Percentiles rank a stretch among this genome's conserved stretches.
Conservation (phyloP, 1,140 invertebrate species). For the Tetragonula clypearis region DNA sequence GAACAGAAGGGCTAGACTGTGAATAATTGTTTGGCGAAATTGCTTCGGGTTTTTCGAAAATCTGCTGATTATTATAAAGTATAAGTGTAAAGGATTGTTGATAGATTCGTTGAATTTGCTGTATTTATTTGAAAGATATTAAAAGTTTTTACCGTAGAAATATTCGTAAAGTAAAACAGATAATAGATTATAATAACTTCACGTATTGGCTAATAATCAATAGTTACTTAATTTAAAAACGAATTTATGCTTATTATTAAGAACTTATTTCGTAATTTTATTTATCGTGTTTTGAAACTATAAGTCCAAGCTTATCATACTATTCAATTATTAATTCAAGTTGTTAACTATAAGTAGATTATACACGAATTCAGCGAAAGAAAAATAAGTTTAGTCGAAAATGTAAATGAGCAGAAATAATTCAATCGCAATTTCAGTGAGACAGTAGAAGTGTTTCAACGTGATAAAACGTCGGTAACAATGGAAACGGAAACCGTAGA, state of each 20-base stretch:
- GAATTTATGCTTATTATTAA: neutral
- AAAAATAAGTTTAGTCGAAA: neutral
- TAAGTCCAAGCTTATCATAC: too few relatives aligned
- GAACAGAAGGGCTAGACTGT: neutral
- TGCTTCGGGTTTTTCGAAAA: neutral
- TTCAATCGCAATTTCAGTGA: neutral
- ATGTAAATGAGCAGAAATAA: neutral
- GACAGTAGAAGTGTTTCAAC: neutral
- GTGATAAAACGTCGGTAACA: constrained; percentile 5
- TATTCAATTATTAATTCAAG: neutral
- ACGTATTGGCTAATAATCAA: too few relatives aligned
- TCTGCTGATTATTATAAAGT: neutral
- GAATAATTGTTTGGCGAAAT: neutral
- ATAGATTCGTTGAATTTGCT: too few relatives aligned
- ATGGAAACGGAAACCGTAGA: constrained; percentile 33
- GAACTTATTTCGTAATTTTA: too few relatives aligned
- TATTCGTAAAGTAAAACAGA: neutral
- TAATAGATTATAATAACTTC: neutral
- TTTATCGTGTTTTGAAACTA: too few relatives aligned
- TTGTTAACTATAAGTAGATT: neutral
- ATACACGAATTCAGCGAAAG: neutral
- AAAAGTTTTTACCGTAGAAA: neutral
- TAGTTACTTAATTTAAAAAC: neutral
- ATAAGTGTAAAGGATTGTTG: too few relatives aligned
- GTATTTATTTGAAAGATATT: neutral